Evolutionary conservation across 2,888 invertebrate genomes (phyloP), one percentile per base, ranked within the genome.

Genomic region (Sinodicranocentrus sp.): DNA sequence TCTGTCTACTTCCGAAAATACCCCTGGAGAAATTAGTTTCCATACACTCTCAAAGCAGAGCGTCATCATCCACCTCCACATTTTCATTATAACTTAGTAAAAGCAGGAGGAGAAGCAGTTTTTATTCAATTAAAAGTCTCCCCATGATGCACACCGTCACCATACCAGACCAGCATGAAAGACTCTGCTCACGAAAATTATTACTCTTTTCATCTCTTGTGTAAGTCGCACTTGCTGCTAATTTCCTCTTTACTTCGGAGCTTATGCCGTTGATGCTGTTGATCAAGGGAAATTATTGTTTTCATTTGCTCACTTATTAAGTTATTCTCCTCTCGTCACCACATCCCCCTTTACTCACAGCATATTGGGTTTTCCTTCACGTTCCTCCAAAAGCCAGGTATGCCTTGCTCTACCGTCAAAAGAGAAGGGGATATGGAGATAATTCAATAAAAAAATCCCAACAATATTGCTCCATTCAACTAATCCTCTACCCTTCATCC

Each of bases 261-360:
- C 48, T 48, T 48, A 48, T 15, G 48, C 48, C 48, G 48, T 48
- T 48, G 48, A 48, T 15, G 48, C 48, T 48, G 48, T 48, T 48
- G 48, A 48, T 48, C 8, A 57, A 57, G 21, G 21, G 19, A 17
- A 23, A 15, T 15, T 21, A 15, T 57, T 57, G 57, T 57, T 57
- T 57, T 57, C 57, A 57, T 57, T 57, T 57, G 17, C 15, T 57
- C 57, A 57, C 57, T 57, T 57, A 57, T 48, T 48, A 15, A 57
- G 57, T 57, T 57, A 57, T 23, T 57, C 17, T 48, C 48, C n/a
- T 6, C 39, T 48, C 48, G 48, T 48, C 48, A 48, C 48, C 48
- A 48, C 48, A 48, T 48, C 48, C 5, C 48, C 48, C 13, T 13
- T 39, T 13, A 8, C 39, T 13, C 13, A 13, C 39, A 13, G 8